Percentiles rank a stretch among this genome's conserved stretches.
These are phyloP conservation scores for Phallusia fumigata DNA, from an alignment of 23 tunicate genomes.

Conservation along the genomic window DNA sequence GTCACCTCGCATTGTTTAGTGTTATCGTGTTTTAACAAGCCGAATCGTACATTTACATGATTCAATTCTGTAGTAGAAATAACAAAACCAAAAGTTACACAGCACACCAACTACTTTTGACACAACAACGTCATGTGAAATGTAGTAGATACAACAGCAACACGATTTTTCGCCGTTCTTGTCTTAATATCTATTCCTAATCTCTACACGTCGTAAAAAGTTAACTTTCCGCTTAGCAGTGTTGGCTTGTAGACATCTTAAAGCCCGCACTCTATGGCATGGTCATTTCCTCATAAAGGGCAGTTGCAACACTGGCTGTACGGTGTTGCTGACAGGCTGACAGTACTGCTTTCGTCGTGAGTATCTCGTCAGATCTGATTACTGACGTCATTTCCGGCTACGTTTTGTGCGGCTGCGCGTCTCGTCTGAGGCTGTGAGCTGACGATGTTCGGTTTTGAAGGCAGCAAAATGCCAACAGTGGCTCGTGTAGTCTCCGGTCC, in stretches of 20 bases:
- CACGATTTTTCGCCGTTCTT: too few species aligned
- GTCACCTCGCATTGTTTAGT: not conserved
- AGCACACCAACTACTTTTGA: too few species aligned
- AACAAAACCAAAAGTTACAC: too few species aligned
- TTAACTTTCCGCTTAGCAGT: too few species aligned
- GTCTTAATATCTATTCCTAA: too few species aligned
- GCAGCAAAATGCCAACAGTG: not conserved
- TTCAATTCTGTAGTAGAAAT: too few species aligned
- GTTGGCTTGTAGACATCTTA: not conserved
- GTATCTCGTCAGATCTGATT: constrained; percentile 78
- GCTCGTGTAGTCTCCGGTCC: not conserved
- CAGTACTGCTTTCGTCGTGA: constrained; percentile 54
- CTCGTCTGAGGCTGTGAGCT: constrained; percentile 26
- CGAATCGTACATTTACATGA: too few species aligned
- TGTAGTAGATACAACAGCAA: too few species aligned
- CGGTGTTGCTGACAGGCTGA: constrained; percentile 17
- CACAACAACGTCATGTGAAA: too few species aligned
- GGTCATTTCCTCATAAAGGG: constrained; percentile 15
- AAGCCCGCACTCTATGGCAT: not conserved
- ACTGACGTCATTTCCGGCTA: constrained; percentile 92
- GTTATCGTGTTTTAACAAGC: not conserved
- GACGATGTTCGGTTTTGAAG: not conserved
- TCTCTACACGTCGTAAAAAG: too few species aligned
- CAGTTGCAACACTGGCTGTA: constrained; percentile 6
- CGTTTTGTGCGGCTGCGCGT: constrained; percentile 30